Conservation (phyloP, 2,888 invertebrate genomes). For the Tipula vernalis region DNA sequence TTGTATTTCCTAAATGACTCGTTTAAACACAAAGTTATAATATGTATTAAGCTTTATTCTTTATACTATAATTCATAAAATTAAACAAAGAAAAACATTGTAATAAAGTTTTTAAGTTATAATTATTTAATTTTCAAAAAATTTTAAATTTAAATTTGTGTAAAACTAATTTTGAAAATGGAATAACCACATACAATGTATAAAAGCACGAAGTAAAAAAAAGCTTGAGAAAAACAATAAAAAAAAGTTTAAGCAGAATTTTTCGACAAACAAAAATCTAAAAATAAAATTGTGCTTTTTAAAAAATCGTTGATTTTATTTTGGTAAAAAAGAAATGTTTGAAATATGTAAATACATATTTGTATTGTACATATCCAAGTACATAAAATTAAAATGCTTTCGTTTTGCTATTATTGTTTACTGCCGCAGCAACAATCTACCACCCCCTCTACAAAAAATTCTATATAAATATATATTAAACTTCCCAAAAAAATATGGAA, state of each 20-base stretch:
- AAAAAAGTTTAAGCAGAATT: background rate
- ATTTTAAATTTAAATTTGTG: background rate
- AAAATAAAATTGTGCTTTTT: background rate
- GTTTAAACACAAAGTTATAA: background rate
- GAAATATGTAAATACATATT: no score
- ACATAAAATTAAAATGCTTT: background rate
- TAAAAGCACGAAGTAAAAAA: background rate
- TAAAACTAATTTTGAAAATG: background rate
- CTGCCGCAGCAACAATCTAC: background rate
- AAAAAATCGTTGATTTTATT: background rate
- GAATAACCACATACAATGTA: background rate
- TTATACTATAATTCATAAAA: background rate
- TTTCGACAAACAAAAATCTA: background rate
- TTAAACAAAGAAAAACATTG: background rate
- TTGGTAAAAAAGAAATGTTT: background rate
- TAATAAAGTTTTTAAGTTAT: background rate
- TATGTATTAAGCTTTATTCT: background rate
- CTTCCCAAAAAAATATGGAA: background rate
- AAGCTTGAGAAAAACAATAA: background rate
- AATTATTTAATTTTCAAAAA: background rate
- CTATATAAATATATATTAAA: background rate
- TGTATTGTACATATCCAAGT: no score
- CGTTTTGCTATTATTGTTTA: background rate
- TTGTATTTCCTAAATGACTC: no score
- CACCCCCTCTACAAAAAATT: background rate